Evolutionary conservation across 2,797 vertebrate species (phyloP), one percentile per base, ranked within the genome.

Genomic region (Melopsittacus undulatus): DNA sequence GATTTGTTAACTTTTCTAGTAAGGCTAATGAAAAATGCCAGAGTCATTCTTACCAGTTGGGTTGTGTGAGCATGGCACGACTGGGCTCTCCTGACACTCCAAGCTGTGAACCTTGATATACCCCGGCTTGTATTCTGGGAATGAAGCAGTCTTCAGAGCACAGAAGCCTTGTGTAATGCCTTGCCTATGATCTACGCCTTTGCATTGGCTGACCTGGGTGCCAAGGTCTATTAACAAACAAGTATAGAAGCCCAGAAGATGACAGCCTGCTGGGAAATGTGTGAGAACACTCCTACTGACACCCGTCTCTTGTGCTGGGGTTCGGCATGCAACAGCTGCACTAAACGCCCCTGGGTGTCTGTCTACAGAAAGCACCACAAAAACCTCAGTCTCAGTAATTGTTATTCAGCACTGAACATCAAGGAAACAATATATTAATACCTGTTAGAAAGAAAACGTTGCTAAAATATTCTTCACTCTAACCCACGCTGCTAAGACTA

Each of bases 21-120:
- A 49, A 42, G 38, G n/a, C 11, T 74, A 70, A 62, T 49, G 64
- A 49, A 29, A 26, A 56, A 32, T 0, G 1, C 12, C 12, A 30
- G 13, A 57, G 43, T 4, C 17, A 11, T 14, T 82, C 70, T 79
- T 43, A 45, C 21, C 78, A 13, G 36, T 4, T 36, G 43, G 19
- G 51, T 5, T n/a, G 24, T 26, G 8, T 0, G 1, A 36, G 26
- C 3, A 3, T 7, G 52, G 52, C 14, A 15, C 1, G 11, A 23
- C 57, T 24, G 20, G 43, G 6, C 2, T 51, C 36, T 38, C 43
- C 61, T 69, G 42, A 36, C 48, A 42, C n/a, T 13, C n/a, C 36
- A 22, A 72, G 21, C 26, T 75, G n/a, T 56, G 72, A 75, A 68
- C 18, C 30, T 69, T 5, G 2, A 17, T 3, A 32, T 4, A 26